A percentile compares a stretch with the other conserved stretches of the same genome.
Conservation (phyloP, 2,113 vertebrate genomes). For the Acrocephalus arundinaceus region DNA sequence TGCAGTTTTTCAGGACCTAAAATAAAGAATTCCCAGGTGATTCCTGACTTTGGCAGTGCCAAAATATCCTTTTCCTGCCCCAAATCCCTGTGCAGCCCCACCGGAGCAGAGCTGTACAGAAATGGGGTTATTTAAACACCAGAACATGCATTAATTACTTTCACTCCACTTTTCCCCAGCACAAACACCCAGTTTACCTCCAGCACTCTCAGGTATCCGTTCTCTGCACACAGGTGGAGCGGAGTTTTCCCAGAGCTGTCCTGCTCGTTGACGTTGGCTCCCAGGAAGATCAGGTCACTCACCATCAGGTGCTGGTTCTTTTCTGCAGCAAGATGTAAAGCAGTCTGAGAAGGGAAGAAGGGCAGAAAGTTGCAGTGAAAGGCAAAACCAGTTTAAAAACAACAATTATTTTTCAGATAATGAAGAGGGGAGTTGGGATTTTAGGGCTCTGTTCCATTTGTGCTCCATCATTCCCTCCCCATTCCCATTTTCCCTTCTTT, state of each 20-base stretch:
- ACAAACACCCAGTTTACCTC: constrained; percentile 42
- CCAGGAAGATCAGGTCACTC: constrained; percentile 79
- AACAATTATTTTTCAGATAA: background rate
- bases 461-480: background rate
- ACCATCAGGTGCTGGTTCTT: constrained; percentile 86
- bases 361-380: background rate
- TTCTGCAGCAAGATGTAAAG: constrained; percentile 82
- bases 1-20: constrained; percentile 78
- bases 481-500: background rate
- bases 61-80: background rate
- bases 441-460: background rate
- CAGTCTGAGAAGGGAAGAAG: constrained; percentile 69
- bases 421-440: background rate
- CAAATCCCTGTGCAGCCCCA: background rate
- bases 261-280: constrained; percentile 76
- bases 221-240: constrained; percentile 82
- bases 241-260: constrained; percentile 79
- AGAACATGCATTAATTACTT: fast-evolving
- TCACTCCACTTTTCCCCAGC: fast-evolving
- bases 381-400: background rate
- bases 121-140: background rate
- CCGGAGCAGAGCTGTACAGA: fast-evolving
- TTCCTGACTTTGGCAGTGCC: background rate
- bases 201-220: constrained; percentile 80
- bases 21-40: background rate